Conservation (phyloP, 2,797 vertebrate species). For the Muraenolepis orangiensis region DNA sequence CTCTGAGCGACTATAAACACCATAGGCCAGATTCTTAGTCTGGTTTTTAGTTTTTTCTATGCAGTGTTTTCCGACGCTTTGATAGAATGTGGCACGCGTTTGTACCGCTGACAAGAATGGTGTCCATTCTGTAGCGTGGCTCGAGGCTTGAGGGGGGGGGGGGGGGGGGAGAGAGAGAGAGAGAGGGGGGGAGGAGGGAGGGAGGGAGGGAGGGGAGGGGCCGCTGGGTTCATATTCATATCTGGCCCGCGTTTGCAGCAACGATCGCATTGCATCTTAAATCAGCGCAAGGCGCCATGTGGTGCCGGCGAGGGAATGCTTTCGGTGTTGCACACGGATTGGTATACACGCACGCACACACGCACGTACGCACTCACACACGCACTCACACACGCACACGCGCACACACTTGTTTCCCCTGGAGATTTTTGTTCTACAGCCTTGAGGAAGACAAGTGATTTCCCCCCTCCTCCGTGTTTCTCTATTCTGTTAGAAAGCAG, state of each 20-base stretch:
- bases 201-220: too few species aligned
- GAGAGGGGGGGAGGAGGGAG: too few species aligned
- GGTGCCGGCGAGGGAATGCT: neutral
- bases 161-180: too few species aligned
- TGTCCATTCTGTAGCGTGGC: neutral
- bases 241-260: neutral
- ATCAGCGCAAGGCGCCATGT: neutral
- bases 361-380: neutral
- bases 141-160: too few species aligned
- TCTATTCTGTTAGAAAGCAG: slow-evolving; percentile 46
- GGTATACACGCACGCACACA: neutral
- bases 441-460: slow-evolving; percentile 26
- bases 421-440: slow-evolving; percentile 26
- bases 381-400: neutral
- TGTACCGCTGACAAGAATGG: neutral
- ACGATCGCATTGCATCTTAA: neutral
- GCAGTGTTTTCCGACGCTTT: neutral
- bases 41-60: neutral
- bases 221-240: neutral
- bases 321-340: too few species aligned
- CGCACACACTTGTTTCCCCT: neutral
- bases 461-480: neutral
- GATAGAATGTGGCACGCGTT: neutral
- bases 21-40: neutral
- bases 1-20: neutral